These are phyloP conservation scores for Tetramorium alpestre DNA, from an alignment of 1,140 invertebrate species.

Conservation along the genomic window DNA sequence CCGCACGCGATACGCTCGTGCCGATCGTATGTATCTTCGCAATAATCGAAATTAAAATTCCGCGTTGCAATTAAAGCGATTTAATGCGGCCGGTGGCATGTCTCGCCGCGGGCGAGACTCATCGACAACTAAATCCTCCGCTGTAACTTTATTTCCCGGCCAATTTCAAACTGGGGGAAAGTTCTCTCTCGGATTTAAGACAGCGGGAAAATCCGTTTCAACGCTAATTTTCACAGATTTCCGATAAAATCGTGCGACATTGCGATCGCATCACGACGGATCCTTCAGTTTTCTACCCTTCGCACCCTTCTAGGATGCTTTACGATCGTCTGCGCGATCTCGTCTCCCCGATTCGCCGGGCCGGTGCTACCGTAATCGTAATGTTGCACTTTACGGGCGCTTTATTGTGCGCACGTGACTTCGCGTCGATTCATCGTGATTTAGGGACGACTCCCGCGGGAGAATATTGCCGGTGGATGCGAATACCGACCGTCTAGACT, in stretches of 20 bases:
- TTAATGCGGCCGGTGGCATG: neutral
- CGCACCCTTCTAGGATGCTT: neutral
- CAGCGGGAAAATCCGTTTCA: neutral
- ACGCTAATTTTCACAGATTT: neutral
- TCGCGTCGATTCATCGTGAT: constrained; percentile 35
- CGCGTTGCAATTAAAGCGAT: constrained; percentile 19
- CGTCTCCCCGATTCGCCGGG: neutral
- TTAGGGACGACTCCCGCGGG: constrained; percentile 23
- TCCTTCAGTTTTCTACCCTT: neutral
- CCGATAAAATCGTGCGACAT: neutral
- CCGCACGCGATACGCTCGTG: constrained; percentile 28
- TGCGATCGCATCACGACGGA: neutral
- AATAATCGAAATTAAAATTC: neutral
- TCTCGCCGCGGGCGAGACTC: neutral
- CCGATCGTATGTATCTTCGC: constrained; percentile 12
- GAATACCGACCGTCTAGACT: neutral
- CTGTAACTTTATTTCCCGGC: neutral
- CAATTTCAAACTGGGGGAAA: neutral
- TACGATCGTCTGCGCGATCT: neutral
- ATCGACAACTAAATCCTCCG: neutral
- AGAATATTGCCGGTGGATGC: constrained; percentile 36
- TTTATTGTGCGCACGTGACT: constrained; percentile 48
- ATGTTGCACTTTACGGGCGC: constrained; percentile 32
- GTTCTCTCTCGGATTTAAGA: neutral
- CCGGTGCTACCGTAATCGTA: constrained; percentile 36